Percentiles rank a stretch among this genome's conserved stretches.
Evolutionary conservation across 2,797 vertebrate genomes (phyloP).

Genomic region (Eupleurogrammus muticus): DNA sequence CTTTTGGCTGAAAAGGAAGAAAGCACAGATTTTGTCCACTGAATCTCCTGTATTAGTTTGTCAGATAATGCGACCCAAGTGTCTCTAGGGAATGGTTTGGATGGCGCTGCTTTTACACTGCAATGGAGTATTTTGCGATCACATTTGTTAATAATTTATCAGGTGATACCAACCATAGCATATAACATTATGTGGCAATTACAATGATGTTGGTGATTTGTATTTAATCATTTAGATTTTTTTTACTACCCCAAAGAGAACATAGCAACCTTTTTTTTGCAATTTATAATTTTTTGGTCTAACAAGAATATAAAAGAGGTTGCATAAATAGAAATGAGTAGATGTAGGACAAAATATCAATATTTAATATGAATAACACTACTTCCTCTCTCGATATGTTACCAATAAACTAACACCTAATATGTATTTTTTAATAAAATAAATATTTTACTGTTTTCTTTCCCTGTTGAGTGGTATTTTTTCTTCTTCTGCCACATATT

Average conservation of each 20-base stretch:
- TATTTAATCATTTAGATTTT: slow-evolving; percentile 42
- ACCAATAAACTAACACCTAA: too few species aligned
- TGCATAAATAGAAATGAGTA: too few species aligned
- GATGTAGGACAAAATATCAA: too few species aligned
- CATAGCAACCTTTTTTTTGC: neutral
- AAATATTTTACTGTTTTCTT: too few species aligned
- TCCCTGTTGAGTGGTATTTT: too few species aligned
- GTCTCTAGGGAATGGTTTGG: slow-evolving; percentile 78
- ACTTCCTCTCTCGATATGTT: too few species aligned
- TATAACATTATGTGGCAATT: slow-evolving; percentile 53
- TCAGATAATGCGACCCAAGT: slow-evolving; percentile 79
- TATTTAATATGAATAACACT: too few species aligned
- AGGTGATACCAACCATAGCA: slow-evolving; percentile 62
- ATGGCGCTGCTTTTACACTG: slow-evolving; percentile 70
- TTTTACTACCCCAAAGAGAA: slow-evolving; percentile 23
- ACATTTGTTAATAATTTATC: slow-evolving; percentile 70
- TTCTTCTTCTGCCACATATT: too few species aligned
- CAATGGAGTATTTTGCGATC: slow-evolving; percentile 71
- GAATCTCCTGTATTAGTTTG: slow-evolving; percentile 81
- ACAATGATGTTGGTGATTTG: slow-evolving; percentile 60
- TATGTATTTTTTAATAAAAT: too few species aligned
- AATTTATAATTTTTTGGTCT: neutral
- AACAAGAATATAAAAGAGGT: slow-evolving; percentile 1
- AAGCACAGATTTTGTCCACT: slow-evolving; percentile 80
- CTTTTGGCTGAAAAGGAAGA: slow-evolving; percentile 80